Conservation (phyloP, 2,113 vertebrate species). For the Misgurnus mizolepis region DNA sequence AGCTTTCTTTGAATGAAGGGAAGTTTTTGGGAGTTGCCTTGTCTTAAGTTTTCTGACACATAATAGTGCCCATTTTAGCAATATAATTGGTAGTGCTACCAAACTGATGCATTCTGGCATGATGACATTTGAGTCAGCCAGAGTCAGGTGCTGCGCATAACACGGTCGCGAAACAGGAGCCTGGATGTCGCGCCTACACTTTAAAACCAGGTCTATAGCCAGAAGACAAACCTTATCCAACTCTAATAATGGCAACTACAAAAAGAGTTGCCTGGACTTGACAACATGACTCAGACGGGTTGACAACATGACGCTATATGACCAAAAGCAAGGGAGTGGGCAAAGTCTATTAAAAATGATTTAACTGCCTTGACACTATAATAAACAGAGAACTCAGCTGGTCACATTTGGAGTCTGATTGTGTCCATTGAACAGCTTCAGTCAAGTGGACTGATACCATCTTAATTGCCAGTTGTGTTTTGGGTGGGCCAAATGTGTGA, state of each 20-base stretch:
- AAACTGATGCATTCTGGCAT: constrained; percentile 1
- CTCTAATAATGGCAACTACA: constrained; percentile 12
- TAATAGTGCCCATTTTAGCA: background rate
- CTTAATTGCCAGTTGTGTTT: background rate
- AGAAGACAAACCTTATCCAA: constrained; percentile 34
- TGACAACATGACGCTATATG: background rate
- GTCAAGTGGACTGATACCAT: background rate
- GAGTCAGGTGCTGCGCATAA: background rate
- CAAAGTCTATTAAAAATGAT: background rate
- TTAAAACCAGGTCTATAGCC: constrained; percentile 34
- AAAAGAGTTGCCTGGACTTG: background rate
- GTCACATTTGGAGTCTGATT: background rate
- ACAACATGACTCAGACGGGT: background rate
- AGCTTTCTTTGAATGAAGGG: background rate
- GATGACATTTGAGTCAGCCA: constrained; percentile 31
- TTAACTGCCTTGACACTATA: background rate
- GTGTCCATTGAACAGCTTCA: background rate
- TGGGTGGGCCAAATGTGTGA: constrained; percentile 22
- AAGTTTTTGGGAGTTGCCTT: background rate
- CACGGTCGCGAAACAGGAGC: constrained; percentile 41
- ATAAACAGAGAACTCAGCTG: background rate
- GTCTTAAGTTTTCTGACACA: background rate
- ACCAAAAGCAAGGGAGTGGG: background rate
- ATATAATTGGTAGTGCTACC: background rate
- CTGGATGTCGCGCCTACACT: constrained; percentile 11